Evolutionary conservation across 2,888 invertebrate genomes (phyloP), one percentile per base, ranked within the genome.

Genomic region (Congeria kusceri): DNA sequence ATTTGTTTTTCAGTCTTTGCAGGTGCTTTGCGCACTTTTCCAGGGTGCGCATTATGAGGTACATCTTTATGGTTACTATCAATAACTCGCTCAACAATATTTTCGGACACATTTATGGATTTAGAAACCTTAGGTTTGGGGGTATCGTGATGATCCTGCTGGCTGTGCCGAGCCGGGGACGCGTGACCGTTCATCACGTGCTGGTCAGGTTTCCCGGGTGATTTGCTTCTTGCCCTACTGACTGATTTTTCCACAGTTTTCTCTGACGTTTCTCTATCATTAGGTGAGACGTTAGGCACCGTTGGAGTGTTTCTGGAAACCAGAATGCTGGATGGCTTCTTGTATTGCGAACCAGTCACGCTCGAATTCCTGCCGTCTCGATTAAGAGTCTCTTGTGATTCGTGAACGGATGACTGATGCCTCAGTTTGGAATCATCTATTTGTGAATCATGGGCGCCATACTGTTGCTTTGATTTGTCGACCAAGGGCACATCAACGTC

Each of bases 171-270:
- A 20, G 29, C 28, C 15, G 67, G 44, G 20, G 57, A 58, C 1
- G 57, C 27, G 27, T 71, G 61, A 25, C 71, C 76, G 56, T 77
- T 77, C 32, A 47, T 61, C 5, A 47, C 13, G 9, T 18, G 66
- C 44, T 44, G 28, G 18, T 62, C 39, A 20, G 49, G n/a, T 7
- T 29, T 23, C 25, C 18, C 27, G 11, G 44, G 44, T n/a, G 46
- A 18, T n/a, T 67, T 57, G 39, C 28, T 44, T 56, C 27, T 39
- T 1, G 44, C 18, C 20, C 57, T 27, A 20, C 29, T 15, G 18
- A 53, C 28, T 62, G 28, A 49, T 25, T 20, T 4, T 27, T 27
- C 28, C 53, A 46, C 56, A 25, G 2, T 15, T 28, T 39, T 66
- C 15, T 23, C 39, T 53, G 18, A 13, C 15, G 46, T 59, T 23